These are phyloP conservation scores for Balaeniceps rex DNA, from an alignment of 2,113 vertebrate genomes.

Conservation along the genomic window DNA sequence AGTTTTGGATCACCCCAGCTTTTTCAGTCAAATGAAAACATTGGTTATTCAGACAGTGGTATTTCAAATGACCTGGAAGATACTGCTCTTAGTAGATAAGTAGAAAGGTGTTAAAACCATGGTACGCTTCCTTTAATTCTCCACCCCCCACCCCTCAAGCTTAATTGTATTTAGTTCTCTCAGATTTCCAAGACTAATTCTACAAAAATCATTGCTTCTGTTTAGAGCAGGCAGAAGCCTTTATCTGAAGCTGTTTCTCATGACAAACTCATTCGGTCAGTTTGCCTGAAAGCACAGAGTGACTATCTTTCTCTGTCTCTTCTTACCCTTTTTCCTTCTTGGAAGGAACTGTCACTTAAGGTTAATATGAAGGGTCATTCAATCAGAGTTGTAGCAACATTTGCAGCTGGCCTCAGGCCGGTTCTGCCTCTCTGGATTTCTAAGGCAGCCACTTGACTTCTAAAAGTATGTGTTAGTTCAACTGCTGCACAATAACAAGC, in stretches of 20 bases:
- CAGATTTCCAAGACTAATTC: background rate
- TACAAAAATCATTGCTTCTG: background rate
- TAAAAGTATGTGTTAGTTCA: background rate
- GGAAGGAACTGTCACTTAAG: conserved; percentile 30
- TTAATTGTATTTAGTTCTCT: background rate
- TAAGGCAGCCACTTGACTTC: background rate
- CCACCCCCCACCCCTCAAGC: background rate
- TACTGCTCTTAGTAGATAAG: background rate
- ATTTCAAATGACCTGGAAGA: background rate
- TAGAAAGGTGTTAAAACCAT: background rate
- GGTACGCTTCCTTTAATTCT: accelerated
- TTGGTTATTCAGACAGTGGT: background rate
- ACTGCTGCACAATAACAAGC: background rate
- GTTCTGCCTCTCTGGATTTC: conserved; percentile 37
- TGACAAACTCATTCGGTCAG: background rate
- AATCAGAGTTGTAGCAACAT: background rate
- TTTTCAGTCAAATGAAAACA: background rate
- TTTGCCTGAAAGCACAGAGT: conserved; percentile 13
- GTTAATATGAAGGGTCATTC: conserved; percentile 30
- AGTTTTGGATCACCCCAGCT: background rate
- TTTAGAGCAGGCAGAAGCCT: background rate
- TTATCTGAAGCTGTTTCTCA: background rate
- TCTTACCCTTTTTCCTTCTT: background rate
- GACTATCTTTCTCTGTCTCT: background rate
- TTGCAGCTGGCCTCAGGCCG: conserved; percentile 13